Percentiles rank a stretch among this genome's conserved stretches.
Evolutionary conservation across 2,113 vertebrate species (phyloP).

Genomic region (Centropus bengalensis): DNA sequence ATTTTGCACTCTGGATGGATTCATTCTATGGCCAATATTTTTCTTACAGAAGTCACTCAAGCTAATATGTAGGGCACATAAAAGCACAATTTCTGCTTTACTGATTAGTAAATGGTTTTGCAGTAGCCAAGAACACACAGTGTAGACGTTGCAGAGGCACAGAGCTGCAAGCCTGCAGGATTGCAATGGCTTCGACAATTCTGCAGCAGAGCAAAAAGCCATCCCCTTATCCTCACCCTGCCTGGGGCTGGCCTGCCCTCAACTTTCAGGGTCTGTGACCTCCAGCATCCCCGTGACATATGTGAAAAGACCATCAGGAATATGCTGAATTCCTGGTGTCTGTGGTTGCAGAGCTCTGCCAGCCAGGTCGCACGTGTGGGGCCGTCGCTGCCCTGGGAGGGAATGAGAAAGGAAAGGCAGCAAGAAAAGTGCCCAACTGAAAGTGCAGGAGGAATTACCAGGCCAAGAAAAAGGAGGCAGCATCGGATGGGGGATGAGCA

Average conservation of each 20-base stretch:
- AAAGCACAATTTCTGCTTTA: neutral
- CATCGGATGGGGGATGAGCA: neutral
- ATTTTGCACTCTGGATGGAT: neutral
- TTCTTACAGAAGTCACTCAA: neutral
- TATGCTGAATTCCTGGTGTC: neutral
- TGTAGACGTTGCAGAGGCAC: neutral
- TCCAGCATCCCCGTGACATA: fast-evolving
- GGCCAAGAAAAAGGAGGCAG: neutral
- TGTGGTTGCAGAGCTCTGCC: neutral
- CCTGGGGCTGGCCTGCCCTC: neutral
- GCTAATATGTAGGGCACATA: neutral
- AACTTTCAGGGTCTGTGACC: neutral
- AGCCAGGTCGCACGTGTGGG: neutral
- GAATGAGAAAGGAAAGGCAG: neutral
- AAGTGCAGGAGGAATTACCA: neutral
- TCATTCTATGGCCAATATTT: neutral
- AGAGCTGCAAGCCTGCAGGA: neutral
- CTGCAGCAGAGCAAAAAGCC: neutral
- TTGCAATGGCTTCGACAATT: neutral
- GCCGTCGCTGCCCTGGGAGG: neutral
- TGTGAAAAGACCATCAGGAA: neutral
- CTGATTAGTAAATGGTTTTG: neutral
- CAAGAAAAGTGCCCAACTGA: neutral
- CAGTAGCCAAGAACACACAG: neutral
- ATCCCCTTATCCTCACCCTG: neutral